A percentile compares a stretch with the other conserved stretches of the same genome.
Evolutionary conservation across 2,797 vertebrate genomes (phyloP).

Genomic region (Otus scops): DNA sequence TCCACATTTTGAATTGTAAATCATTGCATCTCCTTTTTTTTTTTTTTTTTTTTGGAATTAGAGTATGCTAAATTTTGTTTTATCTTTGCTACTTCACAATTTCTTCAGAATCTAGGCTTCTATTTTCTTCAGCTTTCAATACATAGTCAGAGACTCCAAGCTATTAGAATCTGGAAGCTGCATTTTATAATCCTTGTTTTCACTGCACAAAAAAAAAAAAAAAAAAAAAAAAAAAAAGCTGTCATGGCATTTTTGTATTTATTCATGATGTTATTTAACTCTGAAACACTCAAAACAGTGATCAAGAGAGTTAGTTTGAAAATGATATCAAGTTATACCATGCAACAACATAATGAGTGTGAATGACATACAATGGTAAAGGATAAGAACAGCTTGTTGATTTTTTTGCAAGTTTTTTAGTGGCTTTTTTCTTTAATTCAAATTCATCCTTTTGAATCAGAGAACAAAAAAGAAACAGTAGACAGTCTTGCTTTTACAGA

Average conservation of each 20-base stretch:
- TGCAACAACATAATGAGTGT: neutral
- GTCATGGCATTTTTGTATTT: neutral
- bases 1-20: neutral
- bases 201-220: neutral
- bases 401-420: neutral
- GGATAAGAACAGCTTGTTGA: neutral
- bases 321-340: neutral
- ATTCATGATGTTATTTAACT: slow-evolving; percentile 37
- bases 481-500: slow-evolving; percentile 21
- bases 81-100: neutral
- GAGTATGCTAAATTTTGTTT: neutral
- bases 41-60: neutral
- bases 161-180: neutral
- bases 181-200: slow-evolving; percentile 1
- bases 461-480: slow-evolving; percentile 19
- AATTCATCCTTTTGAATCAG: slow-evolving; percentile 28
- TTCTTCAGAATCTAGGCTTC: neutral
- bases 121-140: neutral
- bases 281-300: neutral
- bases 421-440: neutral
- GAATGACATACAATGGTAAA: slow-evolving; percentile 9
- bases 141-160: neutral
- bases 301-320: neutral
- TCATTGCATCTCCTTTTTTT: rapidly evolving
- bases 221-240: neutral